Percentiles rank a stretch among this genome's conserved stretches.
Evolutionary conservation across 2,113 vertebrate genomes (phyloP).

Genomic region (Athene cunicularia): DNA sequence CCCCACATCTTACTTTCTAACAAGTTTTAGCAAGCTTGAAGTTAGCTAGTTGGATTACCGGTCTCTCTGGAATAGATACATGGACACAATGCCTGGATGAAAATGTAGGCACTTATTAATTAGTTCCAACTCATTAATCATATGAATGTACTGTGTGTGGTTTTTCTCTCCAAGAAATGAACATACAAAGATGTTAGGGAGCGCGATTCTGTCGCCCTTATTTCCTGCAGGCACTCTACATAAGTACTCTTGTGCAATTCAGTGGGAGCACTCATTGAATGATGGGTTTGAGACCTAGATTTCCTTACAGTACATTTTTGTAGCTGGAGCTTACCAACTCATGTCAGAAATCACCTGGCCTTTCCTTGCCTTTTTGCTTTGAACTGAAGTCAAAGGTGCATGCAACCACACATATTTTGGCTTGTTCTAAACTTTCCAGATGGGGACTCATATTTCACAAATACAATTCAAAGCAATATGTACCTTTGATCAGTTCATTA

Average conservation of each 20-base stretch:
- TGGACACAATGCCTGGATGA: neutral
- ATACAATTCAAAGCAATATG: slow-evolving; percentile 16
- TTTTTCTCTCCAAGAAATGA: neutral
- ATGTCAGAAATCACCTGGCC: neutral
- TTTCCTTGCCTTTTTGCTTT: neutral
- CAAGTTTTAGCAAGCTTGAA: neutral
- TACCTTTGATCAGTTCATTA: slow-evolving; percentile 21
- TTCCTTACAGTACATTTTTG: neutral
- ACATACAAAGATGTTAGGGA: neutral
- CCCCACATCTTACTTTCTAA: neutral
- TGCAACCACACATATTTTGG: slow-evolving; percentile 6
- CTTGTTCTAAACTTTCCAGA: slow-evolving; percentile 15
- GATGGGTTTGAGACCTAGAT: neutral
- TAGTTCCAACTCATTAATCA: neutral
- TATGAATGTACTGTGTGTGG: neutral
- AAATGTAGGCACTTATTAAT: neutral
- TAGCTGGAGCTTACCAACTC: neutral
- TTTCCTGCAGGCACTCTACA: neutral
- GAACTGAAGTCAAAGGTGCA: slow-evolving; percentile 9
- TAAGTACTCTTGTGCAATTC: neutral
- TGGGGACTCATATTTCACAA: neutral
- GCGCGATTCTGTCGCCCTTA: neutral
- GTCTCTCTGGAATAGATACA: neutral
- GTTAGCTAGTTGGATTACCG: neutral
- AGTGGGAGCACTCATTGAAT: neutral